These are phyloP conservation scores for Patiria miniata DNA, from an alignment of 35 echinoderm and acorn worm species.

Conservation along the genomic window DNA sequence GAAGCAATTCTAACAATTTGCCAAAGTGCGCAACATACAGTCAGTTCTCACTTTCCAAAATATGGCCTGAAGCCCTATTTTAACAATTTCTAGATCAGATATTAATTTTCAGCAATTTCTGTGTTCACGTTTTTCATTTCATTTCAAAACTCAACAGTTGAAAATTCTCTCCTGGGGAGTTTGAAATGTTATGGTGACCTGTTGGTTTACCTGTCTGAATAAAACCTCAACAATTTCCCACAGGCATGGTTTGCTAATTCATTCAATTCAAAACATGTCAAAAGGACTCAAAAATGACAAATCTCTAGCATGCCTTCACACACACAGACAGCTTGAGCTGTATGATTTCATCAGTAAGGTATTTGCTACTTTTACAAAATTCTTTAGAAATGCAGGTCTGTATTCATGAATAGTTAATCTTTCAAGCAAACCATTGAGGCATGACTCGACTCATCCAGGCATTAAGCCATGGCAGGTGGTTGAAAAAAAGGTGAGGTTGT, in stretches of 20 bases:
- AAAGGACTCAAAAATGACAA: background rate
- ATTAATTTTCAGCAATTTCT: background rate
- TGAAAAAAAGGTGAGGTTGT: background rate
- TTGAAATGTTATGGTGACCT: background rate
- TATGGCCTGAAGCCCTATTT: no score
- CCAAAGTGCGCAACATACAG: no score
- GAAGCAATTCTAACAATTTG: no score
- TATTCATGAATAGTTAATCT: background rate
- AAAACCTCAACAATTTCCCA: background rate
- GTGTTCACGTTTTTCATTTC: background rate
- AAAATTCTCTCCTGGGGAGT: background rate
- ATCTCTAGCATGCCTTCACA: background rate
- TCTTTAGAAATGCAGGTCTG: background rate
- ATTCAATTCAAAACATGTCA: background rate
- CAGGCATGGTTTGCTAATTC: background rate
- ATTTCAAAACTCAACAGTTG: background rate
- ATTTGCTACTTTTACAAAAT: constrained; percentile 16
- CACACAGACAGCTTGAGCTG: background rate
- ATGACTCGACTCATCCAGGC: background rate
- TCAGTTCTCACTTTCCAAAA: no score
- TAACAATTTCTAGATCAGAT: background rate
- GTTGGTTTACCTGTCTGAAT: background rate
- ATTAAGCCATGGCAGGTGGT: background rate
- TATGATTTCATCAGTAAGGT: constrained; percentile 15
- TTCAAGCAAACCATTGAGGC: background rate